These are phyloP conservation scores for Oncorhynchus nerka DNA, from an alignment of 2,113 vertebrate species.

Conservation along the genomic window DNA sequence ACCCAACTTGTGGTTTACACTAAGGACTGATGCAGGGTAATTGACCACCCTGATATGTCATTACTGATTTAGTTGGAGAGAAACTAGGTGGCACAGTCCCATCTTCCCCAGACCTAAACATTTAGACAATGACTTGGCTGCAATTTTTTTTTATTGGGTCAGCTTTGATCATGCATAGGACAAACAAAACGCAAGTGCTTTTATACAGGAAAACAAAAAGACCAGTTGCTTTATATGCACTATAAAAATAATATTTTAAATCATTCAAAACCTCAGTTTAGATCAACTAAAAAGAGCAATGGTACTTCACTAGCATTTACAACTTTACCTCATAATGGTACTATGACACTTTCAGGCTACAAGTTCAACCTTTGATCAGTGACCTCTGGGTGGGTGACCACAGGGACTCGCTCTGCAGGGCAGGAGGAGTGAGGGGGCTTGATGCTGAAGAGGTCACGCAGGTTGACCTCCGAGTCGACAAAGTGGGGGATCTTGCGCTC, in stretches of 20 bases:
- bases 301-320: neutral
- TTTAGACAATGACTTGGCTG: neutral
- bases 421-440: constrained; percentile 10
- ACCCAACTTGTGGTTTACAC: neutral
- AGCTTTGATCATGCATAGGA: neutral
- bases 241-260: neutral
- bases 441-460: constrained; percentile 68
- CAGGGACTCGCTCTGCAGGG: neutral
- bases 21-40: neutral
- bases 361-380: neutral
- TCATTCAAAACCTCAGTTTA: neutral
- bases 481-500: constrained; percentile 75
- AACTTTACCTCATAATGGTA: neutral
- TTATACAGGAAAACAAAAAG: neutral
- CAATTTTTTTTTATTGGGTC: neutral
- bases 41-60: neutral
- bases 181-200: neutral
- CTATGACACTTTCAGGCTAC: neutral
- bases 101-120: neutral
- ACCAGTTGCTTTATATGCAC: neutral
- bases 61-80: neutral
- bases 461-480: constrained; percentile 75
- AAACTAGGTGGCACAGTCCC: neutral
- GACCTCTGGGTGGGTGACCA: neutral
- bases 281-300: too few species aligned